Evolutionary conservation across 2,797 vertebrate species (phyloP).

Genomic region (Galagoides demidoff): DNA sequence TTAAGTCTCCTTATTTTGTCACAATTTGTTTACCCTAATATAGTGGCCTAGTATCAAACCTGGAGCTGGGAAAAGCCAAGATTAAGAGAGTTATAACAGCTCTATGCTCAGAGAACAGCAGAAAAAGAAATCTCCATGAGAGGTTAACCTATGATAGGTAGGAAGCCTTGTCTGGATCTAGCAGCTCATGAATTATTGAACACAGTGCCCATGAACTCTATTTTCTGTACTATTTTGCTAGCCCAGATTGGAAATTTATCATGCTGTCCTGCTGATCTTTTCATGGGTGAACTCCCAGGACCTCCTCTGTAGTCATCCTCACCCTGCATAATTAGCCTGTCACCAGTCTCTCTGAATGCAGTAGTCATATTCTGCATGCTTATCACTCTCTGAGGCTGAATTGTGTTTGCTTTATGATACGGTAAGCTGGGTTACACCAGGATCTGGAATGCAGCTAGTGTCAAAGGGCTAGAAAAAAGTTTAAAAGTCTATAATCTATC

Average conservation of each 20-base stretch:
- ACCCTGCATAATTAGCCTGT: neutral
- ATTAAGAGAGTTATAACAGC: neutral
- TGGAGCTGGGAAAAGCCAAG: neutral
- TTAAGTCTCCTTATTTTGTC: neutral
- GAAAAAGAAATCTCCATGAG: conserved; percentile 5
- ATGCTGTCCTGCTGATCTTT: conserved; percentile 27
- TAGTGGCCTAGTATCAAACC: neutral
- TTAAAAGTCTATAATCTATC: conserved; percentile 1
- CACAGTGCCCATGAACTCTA: conserved; percentile 4
- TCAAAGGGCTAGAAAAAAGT: conserved; percentile 10
- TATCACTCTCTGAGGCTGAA: neutral
- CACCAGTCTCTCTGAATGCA: neutral
- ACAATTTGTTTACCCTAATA: neutral
- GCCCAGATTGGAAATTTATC: conserved; percentile 41
- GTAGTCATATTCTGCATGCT: neutral
- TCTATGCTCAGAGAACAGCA: neutral
- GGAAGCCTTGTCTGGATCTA: neutral
- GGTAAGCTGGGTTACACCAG: neutral
- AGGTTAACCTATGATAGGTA: conserved; percentile 26
- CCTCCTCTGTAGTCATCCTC: neutral
- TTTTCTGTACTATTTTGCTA: conserved; percentile 24
- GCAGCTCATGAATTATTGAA: conserved; percentile 64
- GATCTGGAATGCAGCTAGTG: neutral
- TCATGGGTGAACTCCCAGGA: conserved; percentile 21
- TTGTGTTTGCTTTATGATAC: neutral